A percentile compares a stretch with the other conserved stretches of the same genome.
Conservation (phyloP, 2,888 invertebrate genomes). For the Lutraria lutraria region DNA sequence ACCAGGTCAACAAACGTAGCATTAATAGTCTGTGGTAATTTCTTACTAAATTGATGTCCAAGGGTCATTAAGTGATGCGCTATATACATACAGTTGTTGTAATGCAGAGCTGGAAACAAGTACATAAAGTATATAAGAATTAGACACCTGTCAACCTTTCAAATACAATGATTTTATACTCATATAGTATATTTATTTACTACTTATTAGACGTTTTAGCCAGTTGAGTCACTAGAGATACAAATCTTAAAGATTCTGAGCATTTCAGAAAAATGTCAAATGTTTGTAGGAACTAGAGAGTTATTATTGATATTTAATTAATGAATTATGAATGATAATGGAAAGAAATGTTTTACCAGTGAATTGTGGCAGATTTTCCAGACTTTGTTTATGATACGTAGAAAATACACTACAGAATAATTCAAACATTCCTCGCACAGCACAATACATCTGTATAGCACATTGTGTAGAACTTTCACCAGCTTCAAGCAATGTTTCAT, state of each 20-base stretch:
- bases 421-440: slow-evolving; percentile 92
- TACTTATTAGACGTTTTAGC: too few relatives aligned
- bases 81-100: slow-evolving; percentile 97
- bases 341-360: slow-evolving; percentile 88
- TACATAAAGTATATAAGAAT: not conserved
- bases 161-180: too few relatives aligned
- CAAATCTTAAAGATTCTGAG: too few relatives aligned
- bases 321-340: too few relatives aligned
- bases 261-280: too few relatives aligned
- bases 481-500: slow-evolving; percentile 90
- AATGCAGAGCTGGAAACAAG: slow-evolving; percentile 83
- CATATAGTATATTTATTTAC: too few relatives aligned
- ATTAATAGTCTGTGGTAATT: slow-evolving; percentile 89
- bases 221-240: too few relatives aligned
- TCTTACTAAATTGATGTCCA: slow-evolving; percentile 90
- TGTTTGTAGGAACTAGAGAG: too few relatives aligned
- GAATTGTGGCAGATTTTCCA: slow-evolving; percentile 95
- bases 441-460: slow-evolving; percentile 90
- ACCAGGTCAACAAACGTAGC: slow-evolving; percentile 91
- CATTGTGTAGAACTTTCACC: slow-evolving; percentile 89
- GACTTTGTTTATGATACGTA: slow-evolving; percentile 92
- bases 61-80: slow-evolving; percentile 91
- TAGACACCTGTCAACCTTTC: too few relatives aligned
- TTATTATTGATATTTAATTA: too few relatives aligned
- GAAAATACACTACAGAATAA: slow-evolving; percentile 93